A percentile compares a stretch with the other conserved stretches of the same genome.
These are phyloP conservation scores for Eurypyga helias DNA, from an alignment of 2,113 vertebrate species.

Conservation along the genomic window DNA sequence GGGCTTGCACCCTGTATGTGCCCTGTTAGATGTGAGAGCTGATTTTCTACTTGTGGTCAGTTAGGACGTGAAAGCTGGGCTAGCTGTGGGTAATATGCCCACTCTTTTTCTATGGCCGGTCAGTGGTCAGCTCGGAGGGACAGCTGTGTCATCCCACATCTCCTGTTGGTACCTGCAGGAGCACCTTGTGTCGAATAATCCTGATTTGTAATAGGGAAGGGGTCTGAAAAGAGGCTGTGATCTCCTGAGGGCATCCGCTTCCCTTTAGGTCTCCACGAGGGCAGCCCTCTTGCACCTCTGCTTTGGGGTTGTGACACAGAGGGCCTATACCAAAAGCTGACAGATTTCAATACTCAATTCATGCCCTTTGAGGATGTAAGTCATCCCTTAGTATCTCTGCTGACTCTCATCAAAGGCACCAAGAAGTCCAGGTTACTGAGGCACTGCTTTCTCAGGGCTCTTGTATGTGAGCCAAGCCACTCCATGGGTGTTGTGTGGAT, in stretches of 20 bases:
- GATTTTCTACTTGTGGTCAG: neutral
- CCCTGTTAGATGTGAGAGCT: neutral
- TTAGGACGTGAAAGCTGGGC: neutral
- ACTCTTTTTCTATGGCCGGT: neutral
- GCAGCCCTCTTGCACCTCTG: neutral
- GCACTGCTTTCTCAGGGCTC: neutral
- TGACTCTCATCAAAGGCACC: neutral
- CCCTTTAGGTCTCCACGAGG: neutral
- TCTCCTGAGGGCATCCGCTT: neutral
- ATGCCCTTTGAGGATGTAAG: neutral
- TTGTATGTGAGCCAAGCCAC: fast-evolving
- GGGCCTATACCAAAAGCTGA: neutral
- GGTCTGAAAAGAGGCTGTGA: neutral
- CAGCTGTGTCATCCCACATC: neutral
- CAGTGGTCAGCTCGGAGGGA: neutral
- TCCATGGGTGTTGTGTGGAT: neutral
- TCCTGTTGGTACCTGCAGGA: neutral
- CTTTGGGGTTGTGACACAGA: neutral
- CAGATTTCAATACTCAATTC: neutral
- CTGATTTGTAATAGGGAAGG: neutral
- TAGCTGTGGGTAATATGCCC: neutral
- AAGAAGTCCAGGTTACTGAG: neutral
- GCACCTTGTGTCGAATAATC: neutral
- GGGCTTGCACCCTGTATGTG: neutral
- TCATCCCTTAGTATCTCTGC: neutral